Conservation (phyloP, 2,113 vertebrate genomes). For the Cochlearius cochlearius region DNA sequence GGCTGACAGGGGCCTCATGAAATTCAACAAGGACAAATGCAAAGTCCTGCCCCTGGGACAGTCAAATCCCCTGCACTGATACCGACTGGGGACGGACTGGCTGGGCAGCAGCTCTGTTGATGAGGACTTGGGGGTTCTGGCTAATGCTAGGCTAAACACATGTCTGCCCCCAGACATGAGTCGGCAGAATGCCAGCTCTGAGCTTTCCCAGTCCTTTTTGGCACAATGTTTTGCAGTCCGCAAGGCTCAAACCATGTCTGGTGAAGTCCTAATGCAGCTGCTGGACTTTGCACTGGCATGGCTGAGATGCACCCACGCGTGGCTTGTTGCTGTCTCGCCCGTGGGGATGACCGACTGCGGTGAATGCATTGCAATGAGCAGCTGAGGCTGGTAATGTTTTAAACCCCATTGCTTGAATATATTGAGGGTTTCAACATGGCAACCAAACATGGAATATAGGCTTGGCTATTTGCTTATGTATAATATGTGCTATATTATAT, state of each 20-base stretch:
- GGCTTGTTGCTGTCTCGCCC: not conserved
- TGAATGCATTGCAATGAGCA: not conserved
- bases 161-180: not conserved
- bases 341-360: accelerated
- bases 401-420: not conserved
- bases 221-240: not conserved
- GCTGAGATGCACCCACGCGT: not conserved
- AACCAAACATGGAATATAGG: not conserved
- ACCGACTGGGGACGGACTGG: no score
- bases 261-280: not conserved
- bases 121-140: not conserved
- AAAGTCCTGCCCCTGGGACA: not conserved
- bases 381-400: not conserved
- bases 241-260: not conserved
- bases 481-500: no score
- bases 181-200: not conserved
- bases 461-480: not conserved
- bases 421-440: not conserved
- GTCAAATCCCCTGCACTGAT: not conserved
- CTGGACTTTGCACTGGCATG: not conserved
- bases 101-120: not conserved
- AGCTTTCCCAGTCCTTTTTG: not conserved
- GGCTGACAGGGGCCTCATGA: not conserved
- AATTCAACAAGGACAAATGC: not conserved
- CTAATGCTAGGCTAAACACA: not conserved